Evolutionary conservation across 2,797 vertebrate genomes (phyloP), one percentile per base, ranked within the genome.

Genomic region (Phataginus tetradactyla): DNA sequence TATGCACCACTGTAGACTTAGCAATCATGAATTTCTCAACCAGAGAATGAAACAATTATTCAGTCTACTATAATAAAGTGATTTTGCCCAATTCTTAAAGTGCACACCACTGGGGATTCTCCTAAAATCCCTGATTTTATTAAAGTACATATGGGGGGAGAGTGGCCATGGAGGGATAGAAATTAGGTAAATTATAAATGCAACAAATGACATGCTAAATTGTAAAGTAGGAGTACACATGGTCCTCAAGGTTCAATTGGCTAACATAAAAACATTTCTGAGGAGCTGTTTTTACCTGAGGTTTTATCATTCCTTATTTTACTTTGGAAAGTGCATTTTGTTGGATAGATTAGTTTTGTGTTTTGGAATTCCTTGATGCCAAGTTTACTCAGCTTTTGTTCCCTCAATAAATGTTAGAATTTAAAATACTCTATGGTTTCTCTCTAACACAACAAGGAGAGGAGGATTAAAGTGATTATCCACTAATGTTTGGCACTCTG

Each of bases 31-130:
- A 61, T 96, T 96, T 93, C 37, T 96, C 74, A 90, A 25, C 0
- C 20, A 96, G 74, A 81, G 92, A 96, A 90, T 51, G 45, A 96
- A 90, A 96, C 85, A 96, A 86, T 95, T 88, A 92, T 88, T 97
- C 83, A 94, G 74, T 45, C 53, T 34, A 32, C 55, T 66, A 15
- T 80, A 84, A 92, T 74, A 97, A 91, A 92, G 81, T 37, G 42
- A 95, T 96, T 96, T 96, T 93, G 53, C 59, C 49, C 12, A 88
- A 72, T 95, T 95, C 37, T 91, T 69, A 86, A 90, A 95, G 83
- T 64, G 74, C n/a, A 39, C 27, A 81, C 39, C 68, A 59, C 18
- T 86, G 55, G 75, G 63, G 45, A 92, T 83, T 96, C 95, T 95
- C n/a, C 51, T 93, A 72, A 97, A 96, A 91, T 90, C 51, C 23